Conservation (phyloP, 2,113 vertebrate genomes). For the Xiphorhynchus elegans region DNA sequence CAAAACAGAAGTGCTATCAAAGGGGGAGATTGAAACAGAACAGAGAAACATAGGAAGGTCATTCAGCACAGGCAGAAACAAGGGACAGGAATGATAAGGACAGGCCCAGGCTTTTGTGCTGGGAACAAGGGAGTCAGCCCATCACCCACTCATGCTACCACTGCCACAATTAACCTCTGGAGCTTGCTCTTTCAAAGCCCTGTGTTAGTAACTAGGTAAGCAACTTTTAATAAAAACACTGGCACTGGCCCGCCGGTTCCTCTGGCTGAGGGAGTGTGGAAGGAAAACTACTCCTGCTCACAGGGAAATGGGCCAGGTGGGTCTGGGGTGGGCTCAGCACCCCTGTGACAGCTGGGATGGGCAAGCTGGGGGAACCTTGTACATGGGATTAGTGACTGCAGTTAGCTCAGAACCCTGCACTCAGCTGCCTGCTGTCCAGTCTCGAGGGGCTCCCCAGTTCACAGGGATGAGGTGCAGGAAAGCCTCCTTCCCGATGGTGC, state of each 20-base stretch:
- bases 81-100: not conserved
- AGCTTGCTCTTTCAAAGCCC: not conserved
- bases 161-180: conserved; percentile 18
- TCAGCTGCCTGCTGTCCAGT: not conserved
- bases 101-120: not conserved
- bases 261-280: not conserved
- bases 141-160: not conserved
- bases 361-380: too few species aligned
- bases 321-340: not conserved
- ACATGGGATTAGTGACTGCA: rapidly evolving
- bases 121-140: not conserved
- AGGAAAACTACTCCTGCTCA: not conserved
- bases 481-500: rapidly evolving
- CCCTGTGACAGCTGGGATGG: rapidly evolving
- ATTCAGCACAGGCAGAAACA: not conserved
- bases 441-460: not conserved
- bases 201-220: not conserved
- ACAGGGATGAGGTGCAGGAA: not conserved
- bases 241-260: not conserved
- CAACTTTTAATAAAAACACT: conserved; percentile 24
- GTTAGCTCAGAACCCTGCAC: not conserved
- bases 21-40: not conserved
- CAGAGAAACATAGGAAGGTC: not conserved
- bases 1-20: not conserved
- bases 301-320: not conserved